These are phyloP conservation scores for Holotrichia oblita DNA, from an alignment of 1,140 invertebrate genomes.

Conservation along the genomic window DNA sequence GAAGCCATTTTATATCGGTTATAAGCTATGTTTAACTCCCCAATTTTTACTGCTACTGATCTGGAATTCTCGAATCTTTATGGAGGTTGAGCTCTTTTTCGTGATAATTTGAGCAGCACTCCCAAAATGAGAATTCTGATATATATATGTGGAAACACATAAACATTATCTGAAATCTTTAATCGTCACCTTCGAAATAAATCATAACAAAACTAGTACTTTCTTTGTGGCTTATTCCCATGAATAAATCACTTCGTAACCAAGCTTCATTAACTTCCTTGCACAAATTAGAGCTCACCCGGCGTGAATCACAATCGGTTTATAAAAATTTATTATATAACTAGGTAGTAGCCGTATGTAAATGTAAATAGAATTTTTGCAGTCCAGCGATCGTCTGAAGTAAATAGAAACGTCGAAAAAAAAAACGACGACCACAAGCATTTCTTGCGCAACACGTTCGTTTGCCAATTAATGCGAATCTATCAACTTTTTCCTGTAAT, in stretches of 20 bases:
- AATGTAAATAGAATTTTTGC: not conserved
- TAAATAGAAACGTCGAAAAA: not conserved
- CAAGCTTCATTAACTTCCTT: not conserved
- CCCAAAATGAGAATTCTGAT: no score
- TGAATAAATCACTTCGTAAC: not conserved
- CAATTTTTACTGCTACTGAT: no score
- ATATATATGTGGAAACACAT: no score
- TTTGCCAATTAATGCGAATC: not conserved
- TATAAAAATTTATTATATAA: not conserved
- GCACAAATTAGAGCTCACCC: not conserved
- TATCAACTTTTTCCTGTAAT: constrained; percentile 15
- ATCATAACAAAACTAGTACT: not conserved
- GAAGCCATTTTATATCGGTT: no score
- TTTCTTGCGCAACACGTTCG: not conserved
- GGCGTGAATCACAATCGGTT: not conserved
- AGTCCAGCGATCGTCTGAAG: not conserved
- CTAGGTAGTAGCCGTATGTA: not conserved
- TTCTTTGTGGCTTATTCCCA: not conserved
- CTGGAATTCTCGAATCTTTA: no score
- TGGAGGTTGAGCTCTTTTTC: no score
- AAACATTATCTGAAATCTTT: no score
- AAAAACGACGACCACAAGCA: not conserved
- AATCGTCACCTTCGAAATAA: no score
- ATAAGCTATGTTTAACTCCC: no score
- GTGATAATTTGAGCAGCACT: no score